These are phyloP conservation scores for Decapterus maruadsi DNA, from an alignment of 2,797 vertebrate genomes.

Conservation along the genomic window DNA sequence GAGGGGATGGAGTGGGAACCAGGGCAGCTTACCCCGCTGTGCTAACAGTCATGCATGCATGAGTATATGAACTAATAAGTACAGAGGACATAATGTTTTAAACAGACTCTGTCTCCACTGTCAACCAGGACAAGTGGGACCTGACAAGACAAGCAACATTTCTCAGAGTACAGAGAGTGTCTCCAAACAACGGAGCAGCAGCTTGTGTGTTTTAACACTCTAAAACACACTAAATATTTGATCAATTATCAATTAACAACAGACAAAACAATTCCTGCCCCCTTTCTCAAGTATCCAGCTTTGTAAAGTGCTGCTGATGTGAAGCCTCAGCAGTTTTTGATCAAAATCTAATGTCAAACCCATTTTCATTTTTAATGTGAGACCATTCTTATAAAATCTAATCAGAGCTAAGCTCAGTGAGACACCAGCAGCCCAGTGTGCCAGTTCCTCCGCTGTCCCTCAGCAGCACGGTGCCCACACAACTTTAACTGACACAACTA, in stretches of 20 bases:
- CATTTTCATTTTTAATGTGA: slow-evolving; percentile 19
- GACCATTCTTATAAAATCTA: slow-evolving; percentile 10
- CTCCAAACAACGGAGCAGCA: not conserved
- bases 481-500: slow-evolving; percentile 8
- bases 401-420: slow-evolving; percentile 13
- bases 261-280: not conserved
- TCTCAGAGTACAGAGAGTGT: not conserved
- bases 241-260: slow-evolving; percentile 7
- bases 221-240: not conserved
- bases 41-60: no score
- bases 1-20: no score
- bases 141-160: slow-evolving; percentile 4
- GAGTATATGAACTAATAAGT: not conserved
- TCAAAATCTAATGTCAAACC: slow-evolving; percentile 18
- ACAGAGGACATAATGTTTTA: slow-evolving; percentile 9
- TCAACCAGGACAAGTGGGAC: slow-evolving; percentile 4
- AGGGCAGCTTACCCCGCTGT: no score
- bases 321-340: not conserved
- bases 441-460: slow-evolving; percentile 3
- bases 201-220: not conserved
- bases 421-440: not conserved
- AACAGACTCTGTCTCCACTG: not conserved
- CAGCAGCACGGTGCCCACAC: not conserved
- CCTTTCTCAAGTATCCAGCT: not conserved
- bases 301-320: not conserved